phyloP scores from a whole-genome alignment of 2,888 invertebrate species.

The Thymelicus sylvestris region DNA sequence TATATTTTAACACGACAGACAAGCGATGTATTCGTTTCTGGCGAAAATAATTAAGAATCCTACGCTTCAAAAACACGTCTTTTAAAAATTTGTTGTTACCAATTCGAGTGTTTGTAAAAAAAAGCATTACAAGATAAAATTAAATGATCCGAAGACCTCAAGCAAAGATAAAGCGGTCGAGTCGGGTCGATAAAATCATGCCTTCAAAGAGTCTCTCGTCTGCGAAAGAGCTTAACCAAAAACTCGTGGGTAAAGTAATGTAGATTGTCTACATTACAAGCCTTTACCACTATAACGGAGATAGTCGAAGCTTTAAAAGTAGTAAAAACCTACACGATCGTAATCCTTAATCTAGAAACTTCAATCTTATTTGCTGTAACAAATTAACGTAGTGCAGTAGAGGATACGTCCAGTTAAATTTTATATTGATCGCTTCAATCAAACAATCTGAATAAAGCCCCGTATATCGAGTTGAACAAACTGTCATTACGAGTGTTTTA shows the following conservation, averaged over 20 bases:
- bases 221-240: neutral
- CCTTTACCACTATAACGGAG: conserved; percentile 3
- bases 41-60: neutral
- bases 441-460: conserved; percentile 46
- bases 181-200: neutral
- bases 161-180: neutral
- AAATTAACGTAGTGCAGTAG: conserved; percentile 30
- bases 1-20: no score
- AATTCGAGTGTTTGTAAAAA: no score
- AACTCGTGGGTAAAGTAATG: conserved; percentile 1
- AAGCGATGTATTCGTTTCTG: no score
- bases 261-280: conserved; percentile 3
- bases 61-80: neutral
- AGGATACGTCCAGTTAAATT: conserved; percentile 35
- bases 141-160: neutral
- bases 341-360: conserved; percentile 27
- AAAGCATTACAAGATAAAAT: no score
- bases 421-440: conserved; percentile 43
- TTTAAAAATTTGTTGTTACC: neutral
- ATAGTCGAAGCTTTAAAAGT: conserved; percentile 6
- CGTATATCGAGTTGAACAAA: conserved; percentile 54
- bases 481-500: conserved; percentile 51
- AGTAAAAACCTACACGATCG: conserved; percentile 12
- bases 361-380: conserved; percentile 32
- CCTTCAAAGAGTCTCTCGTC: neutral